Base-by-base conservation (phyloP, 2,888 invertebrate genomes). In the Antitype chi region DNA sequence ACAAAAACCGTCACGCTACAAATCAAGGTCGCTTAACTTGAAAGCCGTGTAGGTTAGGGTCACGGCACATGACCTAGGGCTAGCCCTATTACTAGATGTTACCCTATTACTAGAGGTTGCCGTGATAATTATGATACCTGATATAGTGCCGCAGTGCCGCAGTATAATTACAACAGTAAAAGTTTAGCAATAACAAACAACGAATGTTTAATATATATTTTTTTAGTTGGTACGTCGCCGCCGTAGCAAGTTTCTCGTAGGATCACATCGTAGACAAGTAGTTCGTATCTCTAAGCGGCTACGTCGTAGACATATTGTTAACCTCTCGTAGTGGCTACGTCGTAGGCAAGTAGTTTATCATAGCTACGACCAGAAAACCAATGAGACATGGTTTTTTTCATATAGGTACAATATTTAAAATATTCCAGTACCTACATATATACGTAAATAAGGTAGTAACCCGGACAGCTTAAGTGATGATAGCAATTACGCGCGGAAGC, bases 401-500 rank as follows among this genome's bases (percentile, higher is more conserved):
- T 23, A 2, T 25, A 43, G 23, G 11, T 71, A 72, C 17, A 73
- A 13, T n/a, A 28, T 0, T n/a, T 25, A 52, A 43, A 25, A 69
- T 32, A 60, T 60, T 28, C 17, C 13, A 47, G 13, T 32, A 15
- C 17, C 47, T 23, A 49, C 20, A 25, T 28, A 63, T 6, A 38
- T 38, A 38, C 38, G 38, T 38, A 6, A 64, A 57, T 9, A 47
- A 32, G 15, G 47, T 28, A 43, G 52, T 66, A 9, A 28, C n/a
- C 32, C 17, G 32, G 3, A 2, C 23, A 47, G 57, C 20, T 55
- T 43, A 52, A 43, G 25, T 76, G 47, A 57, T 63, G 15, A 8
- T 32, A 63, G 11, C 20, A 82, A 82, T 82, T 63, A 63, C 67
- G 57, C 20, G 53, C 20, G 17, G 5, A 82, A 25, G 62, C 47